phyloP scores from a whole-genome alignment of 2,888 invertebrate species.

The Helicoverpa assulta region DNA sequence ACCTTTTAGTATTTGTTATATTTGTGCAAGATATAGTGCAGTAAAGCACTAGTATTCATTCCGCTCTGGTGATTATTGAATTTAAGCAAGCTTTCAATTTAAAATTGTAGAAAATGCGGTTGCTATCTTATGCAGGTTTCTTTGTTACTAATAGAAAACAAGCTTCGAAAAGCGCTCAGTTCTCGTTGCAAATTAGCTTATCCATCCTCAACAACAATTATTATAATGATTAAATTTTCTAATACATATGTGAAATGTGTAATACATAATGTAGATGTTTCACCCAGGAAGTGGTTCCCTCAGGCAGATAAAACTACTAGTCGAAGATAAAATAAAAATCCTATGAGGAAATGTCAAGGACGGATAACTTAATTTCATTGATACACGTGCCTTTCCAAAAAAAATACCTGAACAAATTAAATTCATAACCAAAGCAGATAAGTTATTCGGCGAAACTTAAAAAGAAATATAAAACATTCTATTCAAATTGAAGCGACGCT shows the following conservation, averaged over 20 bases:
- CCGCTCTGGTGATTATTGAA: background rate
- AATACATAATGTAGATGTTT: too few species aligned
- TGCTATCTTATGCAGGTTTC: too few species aligned
- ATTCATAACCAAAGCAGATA: conserved; percentile 15
- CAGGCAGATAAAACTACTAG: too few species aligned
- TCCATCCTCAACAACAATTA: too few species aligned
- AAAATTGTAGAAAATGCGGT: background rate
- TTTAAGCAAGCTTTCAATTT: background rate
- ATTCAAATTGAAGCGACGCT: conserved; percentile 23
- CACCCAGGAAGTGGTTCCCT: too few species aligned
- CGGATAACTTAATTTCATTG: background rate
- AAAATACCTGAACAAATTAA: background rate
- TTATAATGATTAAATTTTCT: too few species aligned
- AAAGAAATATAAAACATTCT: conserved; percentile 31
- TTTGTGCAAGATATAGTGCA: too few species aligned
- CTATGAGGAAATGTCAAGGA: background rate
- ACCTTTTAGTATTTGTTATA: too few species aligned
- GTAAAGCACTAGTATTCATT: background rate
- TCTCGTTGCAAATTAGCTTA: background rate
- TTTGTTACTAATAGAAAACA: too few species aligned
- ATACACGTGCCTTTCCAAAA: conserved; percentile 8
- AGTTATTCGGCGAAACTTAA: conserved; percentile 13
- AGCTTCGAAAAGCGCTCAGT: background rate
- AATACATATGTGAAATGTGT: too few species aligned
- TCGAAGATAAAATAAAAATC: background rate